Conservation (phyloP, 35 echinoderm and acorn worm genomes). For the Patiria miniata region DNA sequence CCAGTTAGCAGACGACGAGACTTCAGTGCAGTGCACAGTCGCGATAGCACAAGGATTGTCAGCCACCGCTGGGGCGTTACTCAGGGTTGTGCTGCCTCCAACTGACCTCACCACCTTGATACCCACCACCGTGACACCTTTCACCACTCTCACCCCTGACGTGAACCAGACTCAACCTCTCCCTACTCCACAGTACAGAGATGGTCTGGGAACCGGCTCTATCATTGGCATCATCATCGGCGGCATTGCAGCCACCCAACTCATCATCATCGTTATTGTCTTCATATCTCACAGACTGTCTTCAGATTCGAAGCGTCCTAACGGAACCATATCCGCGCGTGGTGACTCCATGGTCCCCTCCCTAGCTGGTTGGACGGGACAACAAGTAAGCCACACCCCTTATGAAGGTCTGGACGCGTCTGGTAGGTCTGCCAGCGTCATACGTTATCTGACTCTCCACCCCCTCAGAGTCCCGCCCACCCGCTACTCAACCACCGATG, state of each 20-base stretch:
- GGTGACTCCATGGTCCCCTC: neutral
- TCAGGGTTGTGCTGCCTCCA: neutral
- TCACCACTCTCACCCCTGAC: neutral
- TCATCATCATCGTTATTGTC: slow-evolving; percentile 30
- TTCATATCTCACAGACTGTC: neutral
- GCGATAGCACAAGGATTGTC: slow-evolving; percentile 32
- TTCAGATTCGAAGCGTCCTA: neutral
- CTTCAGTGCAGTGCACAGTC: slow-evolving; percentile 39
- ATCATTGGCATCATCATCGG: slow-evolving; percentile 32
- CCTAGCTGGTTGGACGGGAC: neutral
- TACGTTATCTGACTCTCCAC: neutral
- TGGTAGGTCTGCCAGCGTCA: neutral
- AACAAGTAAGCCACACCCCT: neutral
- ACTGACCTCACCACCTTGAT: neutral
- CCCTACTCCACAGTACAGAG: neutral
- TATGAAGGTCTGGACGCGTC: neutral
- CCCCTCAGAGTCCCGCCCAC: neutral
- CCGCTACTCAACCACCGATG: neutral
- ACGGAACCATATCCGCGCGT: neutral
- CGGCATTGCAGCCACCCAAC: slow-evolving; percentile 21
- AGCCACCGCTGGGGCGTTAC: slow-evolving; percentile 39
- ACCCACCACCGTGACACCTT: neutral
- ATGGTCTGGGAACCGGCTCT: neutral
- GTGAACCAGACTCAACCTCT: neutral
- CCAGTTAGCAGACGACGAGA: slow-evolving; percentile 26